Percentiles rank a stretch among this genome's conserved stretches.
Conservation (phyloP, 1,140 invertebrate species). For the Caerostris darwini region DNA sequence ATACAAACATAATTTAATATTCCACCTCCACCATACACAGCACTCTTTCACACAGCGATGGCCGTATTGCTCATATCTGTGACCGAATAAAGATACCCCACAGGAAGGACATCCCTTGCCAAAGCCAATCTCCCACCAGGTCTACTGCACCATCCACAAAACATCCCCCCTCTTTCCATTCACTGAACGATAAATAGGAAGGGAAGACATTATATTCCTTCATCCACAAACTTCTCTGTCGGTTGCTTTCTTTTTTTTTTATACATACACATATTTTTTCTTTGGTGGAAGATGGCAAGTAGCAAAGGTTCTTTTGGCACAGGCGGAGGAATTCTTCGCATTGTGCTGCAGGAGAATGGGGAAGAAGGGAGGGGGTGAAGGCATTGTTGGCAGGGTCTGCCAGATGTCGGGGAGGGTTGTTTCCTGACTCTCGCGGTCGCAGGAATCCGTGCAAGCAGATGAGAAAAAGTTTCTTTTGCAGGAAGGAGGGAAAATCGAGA, state of each 20-base stretch:
- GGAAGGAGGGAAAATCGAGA: background rate
- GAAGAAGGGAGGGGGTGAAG: background rate
- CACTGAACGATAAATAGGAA: conserved; percentile 59
- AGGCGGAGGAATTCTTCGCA: conserved; percentile 39
- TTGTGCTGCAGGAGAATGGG: conserved; percentile 17
- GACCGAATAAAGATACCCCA: background rate
- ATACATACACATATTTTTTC: background rate
- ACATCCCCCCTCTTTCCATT: conserved; percentile 37
- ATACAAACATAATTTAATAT: background rate
- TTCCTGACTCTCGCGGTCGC: no score
- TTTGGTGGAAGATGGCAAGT: background rate
- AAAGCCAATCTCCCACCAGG: conserved; percentile 14
- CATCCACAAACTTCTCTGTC: conserved; percentile 26
- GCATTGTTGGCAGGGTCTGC: conserved; percentile 53
- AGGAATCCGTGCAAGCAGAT: background rate
- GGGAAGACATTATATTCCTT: conserved; percentile 50
- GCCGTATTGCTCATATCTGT: background rate
- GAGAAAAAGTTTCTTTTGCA: background rate
- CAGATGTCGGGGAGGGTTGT: conserved; percentile 20
- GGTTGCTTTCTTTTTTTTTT: background rate
- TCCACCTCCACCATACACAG: background rate
- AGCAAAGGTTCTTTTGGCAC: background rate
- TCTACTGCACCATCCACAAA: background rate
- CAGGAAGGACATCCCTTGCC: background rate
- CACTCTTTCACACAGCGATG: background rate